Percentiles rank a stretch among this genome's conserved stretches.
These are phyloP conservation scores for Iguana delicatissima DNA, from an alignment of 2,797 vertebrate species.

Conservation along the genomic window DNA sequence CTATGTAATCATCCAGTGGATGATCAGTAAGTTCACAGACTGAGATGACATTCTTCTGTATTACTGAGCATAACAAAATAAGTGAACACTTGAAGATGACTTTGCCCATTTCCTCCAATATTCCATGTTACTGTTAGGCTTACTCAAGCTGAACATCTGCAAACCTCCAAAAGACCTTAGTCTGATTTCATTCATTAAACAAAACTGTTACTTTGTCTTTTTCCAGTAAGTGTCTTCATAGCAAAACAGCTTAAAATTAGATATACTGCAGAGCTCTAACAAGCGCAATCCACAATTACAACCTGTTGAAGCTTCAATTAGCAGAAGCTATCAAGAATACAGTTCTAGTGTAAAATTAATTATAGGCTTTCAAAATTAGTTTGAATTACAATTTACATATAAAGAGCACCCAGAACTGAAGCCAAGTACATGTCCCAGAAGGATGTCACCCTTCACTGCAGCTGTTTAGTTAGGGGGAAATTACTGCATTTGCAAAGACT, in stretches of 20 bases:
- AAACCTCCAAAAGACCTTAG: background rate
- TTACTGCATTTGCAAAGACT: conserved; percentile 53
- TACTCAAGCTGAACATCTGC: background rate
- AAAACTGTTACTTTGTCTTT: background rate
- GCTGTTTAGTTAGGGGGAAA: conserved; percentile 58
- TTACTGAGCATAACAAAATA: background rate
- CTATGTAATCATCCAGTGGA: background rate
- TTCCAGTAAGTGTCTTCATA: conserved; percentile 24
- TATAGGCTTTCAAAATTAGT: conserved; percentile 46
- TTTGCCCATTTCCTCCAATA: background rate
- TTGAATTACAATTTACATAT: conserved; percentile 59
- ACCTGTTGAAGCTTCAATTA: conserved; percentile 55
- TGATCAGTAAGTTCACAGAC: background rate
- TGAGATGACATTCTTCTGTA: background rate
- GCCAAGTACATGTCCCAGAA: conserved; percentile 46
- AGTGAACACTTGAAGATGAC: conserved; percentile 1
- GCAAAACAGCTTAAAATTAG: conserved; percentile 26
- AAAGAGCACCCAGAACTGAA: conserved; percentile 33
- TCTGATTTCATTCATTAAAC: background rate
- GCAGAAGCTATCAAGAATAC: conserved; percentile 26
- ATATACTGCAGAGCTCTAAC: conserved; percentile 26
- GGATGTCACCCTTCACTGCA: conserved; percentile 44
- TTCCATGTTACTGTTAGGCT: background rate
- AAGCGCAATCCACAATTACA: conserved; percentile 39
- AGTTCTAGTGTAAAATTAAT: conserved; percentile 45